Percentiles rank a stretch among this genome's conserved stretches.
Conservation (phyloP, 2,797 vertebrate species). For the Psittacula echo region DNA sequence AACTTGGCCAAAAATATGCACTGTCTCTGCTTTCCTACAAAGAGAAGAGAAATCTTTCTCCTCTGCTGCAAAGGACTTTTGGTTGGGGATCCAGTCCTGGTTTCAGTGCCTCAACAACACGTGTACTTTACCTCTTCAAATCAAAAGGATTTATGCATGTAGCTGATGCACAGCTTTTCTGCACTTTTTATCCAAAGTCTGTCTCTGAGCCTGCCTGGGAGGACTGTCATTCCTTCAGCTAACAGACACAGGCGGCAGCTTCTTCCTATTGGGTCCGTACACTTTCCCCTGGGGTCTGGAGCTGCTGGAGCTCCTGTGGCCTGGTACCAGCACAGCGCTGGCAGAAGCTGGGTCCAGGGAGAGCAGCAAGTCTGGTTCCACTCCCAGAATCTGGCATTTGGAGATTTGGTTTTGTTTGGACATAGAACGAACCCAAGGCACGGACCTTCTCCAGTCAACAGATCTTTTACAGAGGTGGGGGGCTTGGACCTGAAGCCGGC, state of each 20-base stretch:
- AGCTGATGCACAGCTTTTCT: not conserved
- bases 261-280: not conserved
- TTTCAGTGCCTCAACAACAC: not conserved
- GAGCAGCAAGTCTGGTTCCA: not conserved
- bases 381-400: not conserved
- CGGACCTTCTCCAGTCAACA: not conserved
- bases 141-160: not conserved
- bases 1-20: not conserved
- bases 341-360: not conserved
- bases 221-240: not conserved
- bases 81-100: not conserved
- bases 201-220: not conserved
- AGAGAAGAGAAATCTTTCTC: not conserved
- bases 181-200: not conserved
- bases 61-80: not conserved
- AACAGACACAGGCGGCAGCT: accelerated
- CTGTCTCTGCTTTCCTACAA: not conserved
- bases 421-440: not conserved
- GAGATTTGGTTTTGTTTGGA: not conserved
- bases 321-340: not conserved
- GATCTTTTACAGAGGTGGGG: not conserved
- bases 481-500: not conserved
- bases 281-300: not conserved
- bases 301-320: not conserved
- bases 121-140: not conserved